Percentiles rank a stretch among this genome's conserved stretches.
Evolutionary conservation across 2,888 invertebrate genomes (phyloP).

Genomic region (Lasioglossum lativentre): DNA sequence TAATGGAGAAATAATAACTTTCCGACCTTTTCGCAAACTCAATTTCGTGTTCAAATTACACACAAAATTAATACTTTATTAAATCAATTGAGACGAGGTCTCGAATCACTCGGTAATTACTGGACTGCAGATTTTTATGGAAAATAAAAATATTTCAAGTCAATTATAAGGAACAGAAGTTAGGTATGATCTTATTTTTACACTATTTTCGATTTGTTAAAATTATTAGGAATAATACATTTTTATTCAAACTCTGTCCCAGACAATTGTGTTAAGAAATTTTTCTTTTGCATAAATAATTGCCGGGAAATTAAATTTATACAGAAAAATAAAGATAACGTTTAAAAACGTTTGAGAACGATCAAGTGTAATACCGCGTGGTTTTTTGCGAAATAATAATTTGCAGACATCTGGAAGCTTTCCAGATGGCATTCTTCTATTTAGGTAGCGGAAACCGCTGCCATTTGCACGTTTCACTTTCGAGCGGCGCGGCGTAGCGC

Average conservation of each 20-base stretch:
- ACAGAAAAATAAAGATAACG: background rate
- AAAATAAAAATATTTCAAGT: too few species aligned
- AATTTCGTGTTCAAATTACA: background rate
- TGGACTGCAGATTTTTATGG: too few species aligned
- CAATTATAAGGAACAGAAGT: too few species aligned
- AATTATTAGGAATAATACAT: too few species aligned
- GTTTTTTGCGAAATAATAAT: slow-evolving; percentile 43
- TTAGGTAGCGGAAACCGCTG: slow-evolving; percentile 34
- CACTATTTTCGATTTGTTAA: too few species aligned
- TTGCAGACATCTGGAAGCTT: slow-evolving; percentile 28
- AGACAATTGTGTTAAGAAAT: too few species aligned
- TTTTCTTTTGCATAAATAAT: background rate
- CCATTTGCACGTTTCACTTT: slow-evolving; percentile 50
- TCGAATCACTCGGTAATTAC: too few species aligned
- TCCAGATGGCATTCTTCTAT: slow-evolving; percentile 29
- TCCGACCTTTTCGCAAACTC: background rate
- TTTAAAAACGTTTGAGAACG: too few species aligned
- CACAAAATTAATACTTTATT: background rate
- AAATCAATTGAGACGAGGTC: background rate
- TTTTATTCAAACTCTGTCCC: too few species aligned
- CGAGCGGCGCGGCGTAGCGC: background rate
- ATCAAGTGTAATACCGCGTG: background rate
- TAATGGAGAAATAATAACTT: background rate
- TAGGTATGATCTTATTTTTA: too few species aligned
- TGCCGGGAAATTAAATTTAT: too few species aligned